These are phyloP conservation scores for Myrmecobius fasciatus DNA, from an alignment of 2,113 vertebrate species.

Conservation along the genomic window DNA sequence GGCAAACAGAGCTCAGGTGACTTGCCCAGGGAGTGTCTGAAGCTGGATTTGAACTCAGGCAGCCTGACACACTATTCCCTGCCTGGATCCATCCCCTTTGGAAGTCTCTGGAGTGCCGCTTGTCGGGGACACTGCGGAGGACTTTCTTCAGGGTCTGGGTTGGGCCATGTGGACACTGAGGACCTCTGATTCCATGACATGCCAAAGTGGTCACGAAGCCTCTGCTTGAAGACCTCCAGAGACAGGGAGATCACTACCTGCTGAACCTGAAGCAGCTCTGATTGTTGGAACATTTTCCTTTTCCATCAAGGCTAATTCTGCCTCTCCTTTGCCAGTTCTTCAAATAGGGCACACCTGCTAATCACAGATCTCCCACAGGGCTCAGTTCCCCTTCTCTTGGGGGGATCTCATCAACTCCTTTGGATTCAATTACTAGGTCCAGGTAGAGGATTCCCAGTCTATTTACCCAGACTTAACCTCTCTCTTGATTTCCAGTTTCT, in stretches of 20 bases:
- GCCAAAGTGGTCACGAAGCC: not conserved
- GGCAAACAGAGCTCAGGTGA: not conserved
- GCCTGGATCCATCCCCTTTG: not conserved
- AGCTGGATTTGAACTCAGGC: not conserved
- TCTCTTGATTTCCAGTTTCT: too few species aligned
- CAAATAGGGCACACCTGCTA: too few species aligned
- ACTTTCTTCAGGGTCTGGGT: not conserved
- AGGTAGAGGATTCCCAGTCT: too few species aligned
- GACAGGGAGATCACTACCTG: not conserved
- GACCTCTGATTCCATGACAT: not conserved
- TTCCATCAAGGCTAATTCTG: not conserved
- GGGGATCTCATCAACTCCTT: too few species aligned
- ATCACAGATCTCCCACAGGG: too few species aligned
- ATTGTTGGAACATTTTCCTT: too few species aligned
- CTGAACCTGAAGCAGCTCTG: not conserved
- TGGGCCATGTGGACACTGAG: not conserved
- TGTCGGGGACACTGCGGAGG: not conserved
- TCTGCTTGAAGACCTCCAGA: not conserved
- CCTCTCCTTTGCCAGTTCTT: too few species aligned
- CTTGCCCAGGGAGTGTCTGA: not conserved
- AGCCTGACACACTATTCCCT: too few species aligned
- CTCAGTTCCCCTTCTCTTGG: too few species aligned
- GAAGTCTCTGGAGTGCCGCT: not conserved
- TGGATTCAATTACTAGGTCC: too few species aligned
- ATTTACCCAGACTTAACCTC: too few species aligned